phyloP scores from a whole-genome alignment of 2,113 vertebrate species.

The Marmota monax region DNA sequence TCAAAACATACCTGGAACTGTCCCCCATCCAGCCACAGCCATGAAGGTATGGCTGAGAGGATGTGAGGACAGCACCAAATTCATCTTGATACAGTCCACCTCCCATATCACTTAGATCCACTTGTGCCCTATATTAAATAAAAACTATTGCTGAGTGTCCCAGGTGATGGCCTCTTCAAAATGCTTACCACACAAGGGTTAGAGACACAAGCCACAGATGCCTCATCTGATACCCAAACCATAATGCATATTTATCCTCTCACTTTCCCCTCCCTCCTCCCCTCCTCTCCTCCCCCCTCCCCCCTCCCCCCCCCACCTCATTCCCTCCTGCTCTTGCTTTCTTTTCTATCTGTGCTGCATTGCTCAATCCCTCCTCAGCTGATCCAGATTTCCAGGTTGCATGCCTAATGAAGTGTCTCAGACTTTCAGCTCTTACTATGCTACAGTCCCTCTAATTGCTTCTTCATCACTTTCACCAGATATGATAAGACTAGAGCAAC shows the following conservation, averaged over 20 bases:
- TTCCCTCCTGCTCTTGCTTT: too few relatives aligned
- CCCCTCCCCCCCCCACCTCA: not conserved
- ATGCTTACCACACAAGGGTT: not conserved
- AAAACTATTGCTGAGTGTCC: not conserved
- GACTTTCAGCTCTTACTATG: not conserved
- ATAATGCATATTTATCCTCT: not conserved
- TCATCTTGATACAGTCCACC: not conserved
- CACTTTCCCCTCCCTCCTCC: not conserved
- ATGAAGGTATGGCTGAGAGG: not conserved
- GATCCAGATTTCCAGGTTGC: not conserved
- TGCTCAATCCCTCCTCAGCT: not conserved
- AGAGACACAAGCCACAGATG: not conserved
- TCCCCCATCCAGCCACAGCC: not conserved
- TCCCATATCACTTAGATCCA: not conserved
- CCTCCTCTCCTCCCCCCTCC: not conserved
- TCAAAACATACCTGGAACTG: not conserved
- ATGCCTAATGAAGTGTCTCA: not conserved
- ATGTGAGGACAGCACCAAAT: not conserved
- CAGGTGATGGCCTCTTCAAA: not conserved
- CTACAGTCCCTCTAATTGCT: not conserved
- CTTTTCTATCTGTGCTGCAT: not conserved
- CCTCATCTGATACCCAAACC: not conserved
- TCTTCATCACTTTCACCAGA: not conserved
- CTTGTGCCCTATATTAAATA: not conserved
- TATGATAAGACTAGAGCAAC: not conserved